These are phyloP conservation scores for Olivierus martensii DNA, from an alignment of 1,140 invertebrate genomes.

Conservation along the genomic window DNA sequence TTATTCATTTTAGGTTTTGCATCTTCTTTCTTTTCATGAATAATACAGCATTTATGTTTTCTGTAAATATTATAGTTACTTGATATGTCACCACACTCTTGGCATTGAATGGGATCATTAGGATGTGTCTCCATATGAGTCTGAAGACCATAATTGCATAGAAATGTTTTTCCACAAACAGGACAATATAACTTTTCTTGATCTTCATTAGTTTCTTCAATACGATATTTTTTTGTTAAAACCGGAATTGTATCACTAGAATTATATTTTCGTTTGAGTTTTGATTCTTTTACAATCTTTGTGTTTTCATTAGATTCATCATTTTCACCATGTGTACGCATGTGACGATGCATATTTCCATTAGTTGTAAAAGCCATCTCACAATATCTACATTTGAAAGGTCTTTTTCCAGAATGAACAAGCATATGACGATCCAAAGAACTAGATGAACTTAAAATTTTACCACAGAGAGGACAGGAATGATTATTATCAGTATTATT, in stretches of 20 bases:
- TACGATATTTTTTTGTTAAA: too few species aligned
- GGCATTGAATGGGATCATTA: slow-evolving; percentile 50
- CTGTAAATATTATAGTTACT: slow-evolving; percentile 37
- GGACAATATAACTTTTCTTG: slow-evolving; percentile 8
- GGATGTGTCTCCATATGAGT: slow-evolving; percentile 54
- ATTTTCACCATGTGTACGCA: slow-evolving; percentile 46
- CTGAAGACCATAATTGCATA: slow-evolving; percentile 41
- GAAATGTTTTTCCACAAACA: slow-evolving; percentile 44
- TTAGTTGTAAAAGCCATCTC: slow-evolving; percentile 72
- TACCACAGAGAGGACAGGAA: slow-evolving; percentile 37
- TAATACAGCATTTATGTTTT: slow-evolving; percentile 13
- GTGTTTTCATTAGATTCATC: neutral
- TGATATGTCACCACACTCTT: slow-evolving; percentile 50
- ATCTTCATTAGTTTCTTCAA: neutral
- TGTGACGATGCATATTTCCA: slow-evolving; percentile 74
- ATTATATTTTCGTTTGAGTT: neutral
- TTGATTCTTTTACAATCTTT: neutral
- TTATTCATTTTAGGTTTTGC: slow-evolving; percentile 1
- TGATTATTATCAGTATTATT: slow-evolving; percentile 38
- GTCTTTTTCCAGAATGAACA: slow-evolving; percentile 56
- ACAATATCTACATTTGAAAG: slow-evolving; percentile 63
- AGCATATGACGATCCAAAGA: slow-evolving; percentile 60
- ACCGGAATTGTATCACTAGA: neutral
- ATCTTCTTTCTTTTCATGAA: neutral
- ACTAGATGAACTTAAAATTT: slow-evolving; percentile 53